Conservation (phyloP, 1,140 invertebrate genomes). For the Berghia stephanieae region DNA sequence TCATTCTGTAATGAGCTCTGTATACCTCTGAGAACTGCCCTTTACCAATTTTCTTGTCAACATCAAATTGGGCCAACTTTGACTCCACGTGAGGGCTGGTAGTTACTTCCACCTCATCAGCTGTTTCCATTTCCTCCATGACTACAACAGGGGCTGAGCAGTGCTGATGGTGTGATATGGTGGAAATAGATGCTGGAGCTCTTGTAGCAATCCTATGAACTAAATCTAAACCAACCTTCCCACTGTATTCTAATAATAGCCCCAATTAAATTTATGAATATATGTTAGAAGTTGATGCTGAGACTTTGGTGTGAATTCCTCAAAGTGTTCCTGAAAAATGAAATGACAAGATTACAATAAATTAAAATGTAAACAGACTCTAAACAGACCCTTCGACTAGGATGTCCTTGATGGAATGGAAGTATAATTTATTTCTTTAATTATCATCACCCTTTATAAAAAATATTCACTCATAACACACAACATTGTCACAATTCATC, state of each 20-base stretch:
- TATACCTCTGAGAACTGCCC: constrained; percentile 77
- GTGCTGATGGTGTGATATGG: background rate
- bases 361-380: background rate
- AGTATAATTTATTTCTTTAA: too few species aligned
- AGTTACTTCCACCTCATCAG: constrained; percentile 31
- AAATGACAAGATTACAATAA: background rate
- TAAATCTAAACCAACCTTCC: background rate
- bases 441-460: background rate
- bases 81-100: constrained; percentile 25
- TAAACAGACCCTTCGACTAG: too few species aligned
- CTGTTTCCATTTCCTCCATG: constrained; percentile 30
- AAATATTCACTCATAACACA: background rate
- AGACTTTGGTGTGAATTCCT: constrained; percentile 34
- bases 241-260: background rate
- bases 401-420: too few species aligned
- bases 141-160: background rate
- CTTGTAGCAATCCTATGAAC: background rate
- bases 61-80: constrained; percentile 70
- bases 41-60: constrained; percentile 74
- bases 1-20: constrained; percentile 67
- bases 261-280: background rate
- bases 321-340: constrained; percentile 12
- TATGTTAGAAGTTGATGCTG: background rate
- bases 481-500: background rate
- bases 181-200: too few species aligned